These are phyloP conservation scores for Myrmecophaga tridactyla DNA, from an alignment of 2,113 vertebrate genomes.

Conservation along the genomic window DNA sequence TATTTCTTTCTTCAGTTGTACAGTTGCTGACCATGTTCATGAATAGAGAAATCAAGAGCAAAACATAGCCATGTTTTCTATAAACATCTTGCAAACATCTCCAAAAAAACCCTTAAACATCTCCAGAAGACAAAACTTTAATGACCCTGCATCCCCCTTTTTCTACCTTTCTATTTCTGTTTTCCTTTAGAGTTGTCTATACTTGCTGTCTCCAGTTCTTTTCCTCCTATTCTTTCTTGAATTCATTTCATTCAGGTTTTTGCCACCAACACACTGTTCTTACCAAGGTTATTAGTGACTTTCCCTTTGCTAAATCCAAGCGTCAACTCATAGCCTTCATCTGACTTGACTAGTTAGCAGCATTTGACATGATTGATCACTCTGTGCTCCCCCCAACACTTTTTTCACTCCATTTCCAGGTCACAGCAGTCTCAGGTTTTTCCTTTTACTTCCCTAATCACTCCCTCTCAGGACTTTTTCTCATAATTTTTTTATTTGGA, in stretches of 20 bases:
- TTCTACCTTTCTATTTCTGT: neutral
- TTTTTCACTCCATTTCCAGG: neutral
- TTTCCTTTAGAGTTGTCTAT: neutral
- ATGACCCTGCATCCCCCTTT: neutral
- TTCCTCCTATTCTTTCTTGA: neutral
- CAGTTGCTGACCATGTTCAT: neutral
- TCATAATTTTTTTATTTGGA: neutral
- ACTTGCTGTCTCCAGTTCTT: neutral
- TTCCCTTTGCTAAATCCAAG: neutral
- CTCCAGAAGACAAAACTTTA: neutral
- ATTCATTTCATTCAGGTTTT: neutral
- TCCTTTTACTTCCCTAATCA: neutral
- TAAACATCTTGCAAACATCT: neutral
- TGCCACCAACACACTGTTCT: neutral
- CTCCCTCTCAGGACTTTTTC: neutral
- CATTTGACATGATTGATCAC: neutral
- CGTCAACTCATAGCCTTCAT: neutral
- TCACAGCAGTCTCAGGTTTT: neutral
- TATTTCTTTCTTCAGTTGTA: neutral
- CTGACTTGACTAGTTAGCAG: neutral
- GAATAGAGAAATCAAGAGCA: slow-evolving; percentile 17
- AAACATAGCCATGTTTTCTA: neutral
- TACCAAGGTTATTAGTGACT: neutral
- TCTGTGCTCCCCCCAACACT: neutral
- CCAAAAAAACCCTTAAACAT: neutral